Base-by-base conservation (phyloP, 1,140 invertebrate genomes). In the Dendroctonus ponderosae region DNA sequence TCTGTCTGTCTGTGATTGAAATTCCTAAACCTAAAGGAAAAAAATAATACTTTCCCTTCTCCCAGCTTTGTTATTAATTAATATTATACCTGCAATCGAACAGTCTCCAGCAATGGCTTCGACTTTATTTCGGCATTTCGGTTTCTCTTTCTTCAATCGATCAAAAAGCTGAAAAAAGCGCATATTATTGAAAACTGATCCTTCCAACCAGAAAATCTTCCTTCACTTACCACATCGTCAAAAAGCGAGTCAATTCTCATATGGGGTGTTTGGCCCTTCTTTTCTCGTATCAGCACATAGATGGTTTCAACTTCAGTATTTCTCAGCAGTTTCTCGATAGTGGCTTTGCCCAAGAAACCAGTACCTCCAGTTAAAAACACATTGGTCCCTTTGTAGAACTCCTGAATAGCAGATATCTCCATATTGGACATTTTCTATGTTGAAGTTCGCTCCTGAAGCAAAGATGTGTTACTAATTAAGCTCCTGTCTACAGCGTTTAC, bases 281-380 rank as follows among this genome's bases (percentile, higher is more conserved):
- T 94, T n/a, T 84, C 81, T 71, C 92, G 80, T 48, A 94, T 84
- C 46, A 94, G 79, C 38, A 93, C 79, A 76, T 90, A 94, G 69
- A 95, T 85, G 15, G 81, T 85, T 50, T 85, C 84, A 43, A 94
- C 71, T 62, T 88, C 86, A 14, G 84, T 83, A 42, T 59, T 54
- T 26, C 71, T 56, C 12, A 74, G 72, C 87, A 89, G 37, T 89
- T 82, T 48, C 49, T 74, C 72, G 12, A 74, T 69, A 8, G 87
- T 74, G 7, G 85, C 86, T 82, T 92, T 92, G 9, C 91, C 91
- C 77, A 92, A 82, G 79, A 92, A 92, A 64, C 91, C 91, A n/a
- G 88, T 91, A 12, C 83, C 86, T 53, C 87, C 86, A 12, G 87
- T 88, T 70, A 88, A 78, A 74, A 93, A 89, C 62, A 88, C 80